Conservation (phyloP, 2,888 invertebrate genomes). For the Scaptomyza flava region DNA sequence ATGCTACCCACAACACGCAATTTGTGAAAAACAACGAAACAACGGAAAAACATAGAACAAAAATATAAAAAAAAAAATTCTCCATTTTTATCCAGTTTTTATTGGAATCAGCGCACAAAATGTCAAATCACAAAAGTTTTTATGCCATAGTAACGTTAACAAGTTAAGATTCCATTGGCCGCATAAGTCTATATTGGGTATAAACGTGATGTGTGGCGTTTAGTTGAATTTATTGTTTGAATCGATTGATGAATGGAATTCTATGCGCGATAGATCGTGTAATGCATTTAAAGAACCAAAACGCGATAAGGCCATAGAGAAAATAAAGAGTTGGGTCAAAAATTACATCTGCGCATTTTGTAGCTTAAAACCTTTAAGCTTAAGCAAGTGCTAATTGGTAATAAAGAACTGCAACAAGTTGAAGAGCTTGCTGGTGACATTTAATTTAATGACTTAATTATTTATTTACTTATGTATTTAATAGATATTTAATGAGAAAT, state of each 20-base stretch:
- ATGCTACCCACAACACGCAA: conserved; percentile 25
- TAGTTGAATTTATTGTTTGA: conserved; percentile 56
- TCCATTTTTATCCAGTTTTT: conserved; percentile 15
- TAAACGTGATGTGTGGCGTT: conserved; percentile 54
- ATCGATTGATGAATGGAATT: conserved; percentile 58
- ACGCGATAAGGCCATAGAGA: neutral
- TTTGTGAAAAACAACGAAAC: conserved; percentile 49
- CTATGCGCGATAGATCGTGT: conserved; percentile 45
- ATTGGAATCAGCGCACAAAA: conserved; percentile 29
- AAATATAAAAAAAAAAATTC: conserved; percentile 30
- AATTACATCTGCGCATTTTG: neutral
- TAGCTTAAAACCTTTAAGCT: conserved; percentile 13
- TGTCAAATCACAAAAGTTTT: conserved; percentile 30
- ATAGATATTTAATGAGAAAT: conserved; percentile 9
- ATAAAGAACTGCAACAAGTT: conserved; percentile 35
- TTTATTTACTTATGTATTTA: conserved; percentile 9
- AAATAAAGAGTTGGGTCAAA: conserved; percentile 1
- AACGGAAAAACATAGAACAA: conserved; percentile 36
- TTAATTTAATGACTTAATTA: conserved; percentile 22
- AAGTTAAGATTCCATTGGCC: conserved; percentile 45
- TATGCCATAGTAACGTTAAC: conserved; percentile 40
- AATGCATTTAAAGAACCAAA: conserved; percentile 48
- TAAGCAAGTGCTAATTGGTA: conserved; percentile 26
- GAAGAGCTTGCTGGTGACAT: conserved; percentile 22
- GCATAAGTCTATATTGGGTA: neutral